Evolutionary conservation across 1,140 invertebrate species (phyloP), one percentile per base, ranked within the genome.

Genomic region (Sycobia sp.): DNA sequence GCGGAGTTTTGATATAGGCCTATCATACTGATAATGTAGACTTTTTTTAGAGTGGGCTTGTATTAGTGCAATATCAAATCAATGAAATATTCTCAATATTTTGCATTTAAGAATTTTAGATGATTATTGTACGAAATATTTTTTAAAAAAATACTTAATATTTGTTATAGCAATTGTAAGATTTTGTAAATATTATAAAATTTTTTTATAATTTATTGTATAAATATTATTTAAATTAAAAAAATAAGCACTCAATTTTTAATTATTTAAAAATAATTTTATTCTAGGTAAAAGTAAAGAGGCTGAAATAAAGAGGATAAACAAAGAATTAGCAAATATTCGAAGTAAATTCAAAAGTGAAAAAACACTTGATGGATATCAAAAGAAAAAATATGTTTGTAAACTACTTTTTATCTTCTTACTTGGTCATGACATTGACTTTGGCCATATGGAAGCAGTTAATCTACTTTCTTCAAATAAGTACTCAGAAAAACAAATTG

Each of bases 351-450:
- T 99, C 78, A 99, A 99, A 91, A 96, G 97, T 59, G 98, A 99
- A 82, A 99, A 99, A 87, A 99, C 98, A 32, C 84, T 99, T 34
- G 98, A 99, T 86, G 98, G 98, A 18, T 99, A 99, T 82, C 97
- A 99, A 78, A 99, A 99, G 86, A 99, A 99, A 85, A 99, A 99
- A 84, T 99, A 99, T 89, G 97, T 99, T 34, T 99, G 98, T 85
- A 99, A 99, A 82, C 84, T 99, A 60, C 84, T 99, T 22, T 99
- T 99, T 83, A 99, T 99, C 74, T 99, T 99, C 82, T 85, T 99
- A 44, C 88, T 99, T 65, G 93, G 98, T 51, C 97, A 99, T 85
- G 98, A 99, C 82, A 99, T 99, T 81, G 98, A 99, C 83, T 99
- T 99, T 85, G 98, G 98, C 57, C 97, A 99, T 83, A 99, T 99